A percentile compares a stretch with the other conserved stretches of the same genome.
These are phyloP conservation scores for Cirrhinus mrigala DNA, from an alignment of 2,797 vertebrate genomes.

Conservation along the genomic window DNA sequence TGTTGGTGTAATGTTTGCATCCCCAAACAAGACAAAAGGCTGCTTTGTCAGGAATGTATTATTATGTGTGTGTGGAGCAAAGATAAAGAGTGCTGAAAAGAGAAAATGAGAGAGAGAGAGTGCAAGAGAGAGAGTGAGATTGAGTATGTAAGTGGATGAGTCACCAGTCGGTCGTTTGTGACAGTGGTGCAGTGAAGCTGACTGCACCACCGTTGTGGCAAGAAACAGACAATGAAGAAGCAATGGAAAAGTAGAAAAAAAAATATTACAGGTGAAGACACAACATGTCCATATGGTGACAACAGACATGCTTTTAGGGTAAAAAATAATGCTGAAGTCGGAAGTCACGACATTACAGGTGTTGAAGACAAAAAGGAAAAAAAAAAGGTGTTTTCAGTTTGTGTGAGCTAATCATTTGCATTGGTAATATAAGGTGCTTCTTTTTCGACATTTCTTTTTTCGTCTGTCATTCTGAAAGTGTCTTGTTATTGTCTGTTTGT, in stretches of 20 bases:
- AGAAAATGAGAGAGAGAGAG: constrained; percentile 22
- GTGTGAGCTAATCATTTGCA: not conserved
- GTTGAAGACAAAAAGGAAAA: not conserved
- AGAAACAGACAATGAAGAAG: constrained; percentile 48
- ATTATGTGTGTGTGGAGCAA: constrained; percentile 40
- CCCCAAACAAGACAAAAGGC: constrained; percentile 6
- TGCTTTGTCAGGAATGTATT: constrained; percentile 38
- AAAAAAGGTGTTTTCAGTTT: not conserved
- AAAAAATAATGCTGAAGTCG: not conserved
- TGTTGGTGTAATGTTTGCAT: constrained; percentile 31
- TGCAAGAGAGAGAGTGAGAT: constrained; percentile 38
- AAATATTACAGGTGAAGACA: constrained; percentile 26
- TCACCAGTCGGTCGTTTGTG: constrained; percentile 66
- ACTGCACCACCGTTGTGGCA: constrained; percentile 57
- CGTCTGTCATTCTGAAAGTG: not conserved
- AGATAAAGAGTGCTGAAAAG: constrained; percentile 49
- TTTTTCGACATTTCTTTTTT: not conserved
- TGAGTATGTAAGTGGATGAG: constrained; percentile 68
- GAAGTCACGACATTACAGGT: not conserved
- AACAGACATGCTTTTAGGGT: not conserved
- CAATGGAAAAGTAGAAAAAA: constrained; percentile 36
- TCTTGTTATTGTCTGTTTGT: constrained; percentile 17
- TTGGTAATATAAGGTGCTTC: not conserved
- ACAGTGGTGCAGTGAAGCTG: constrained; percentile 66
- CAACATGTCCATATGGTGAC: constrained; percentile 34